Percentiles rank a stretch among this genome's conserved stretches.
Conservation (phyloP, 2,797 vertebrate genomes). For the Sphenodon punctatus region DNA sequence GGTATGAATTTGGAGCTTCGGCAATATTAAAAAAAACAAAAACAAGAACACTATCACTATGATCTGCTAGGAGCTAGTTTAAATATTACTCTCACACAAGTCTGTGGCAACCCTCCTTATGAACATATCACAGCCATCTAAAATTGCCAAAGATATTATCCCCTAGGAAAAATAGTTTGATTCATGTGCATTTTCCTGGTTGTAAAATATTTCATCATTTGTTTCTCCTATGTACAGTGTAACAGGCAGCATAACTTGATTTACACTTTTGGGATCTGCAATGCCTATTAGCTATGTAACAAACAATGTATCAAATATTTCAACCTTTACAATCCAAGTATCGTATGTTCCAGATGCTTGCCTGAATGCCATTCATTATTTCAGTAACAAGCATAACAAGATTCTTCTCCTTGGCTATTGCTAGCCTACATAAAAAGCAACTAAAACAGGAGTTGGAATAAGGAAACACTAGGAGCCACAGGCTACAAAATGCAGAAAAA, state of each 20-base stretch:
- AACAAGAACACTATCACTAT: too few species aligned
- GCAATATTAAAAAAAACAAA: too few species aligned
- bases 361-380: neutral
- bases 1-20: too few species aligned
- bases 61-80: too few species aligned
- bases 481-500: neutral
- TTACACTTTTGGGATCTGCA: slow-evolving; percentile 31
- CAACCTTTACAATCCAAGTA: slow-evolving; percentile 9
- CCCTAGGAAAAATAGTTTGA: slow-evolving; percentile 25
- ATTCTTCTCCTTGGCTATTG: neutral
- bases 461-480: neutral
- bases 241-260: slow-evolving; percentile 41
- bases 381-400: neutral
- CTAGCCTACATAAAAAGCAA: neutral
- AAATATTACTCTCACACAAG: slow-evolving; percentile 17
- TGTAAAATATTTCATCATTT: slow-evolving; percentile 40
- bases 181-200: slow-evolving; percentile 14
- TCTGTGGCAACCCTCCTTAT: neutral
- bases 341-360: slow-evolving; percentile 17
- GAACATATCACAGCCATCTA: slow-evolving; percentile 48
- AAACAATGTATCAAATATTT: slow-evolving; percentile 25
- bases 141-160: slow-evolving; percentile 46
- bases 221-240: neutral
- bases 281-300: slow-evolving; percentile 48
- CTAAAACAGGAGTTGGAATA: neutral